Percentiles rank a stretch among this genome's conserved stretches.
These are phyloP conservation scores for Homalodisca vitripennis DNA, from an alignment of 1,140 invertebrate species.

Conservation along the genomic window DNA sequence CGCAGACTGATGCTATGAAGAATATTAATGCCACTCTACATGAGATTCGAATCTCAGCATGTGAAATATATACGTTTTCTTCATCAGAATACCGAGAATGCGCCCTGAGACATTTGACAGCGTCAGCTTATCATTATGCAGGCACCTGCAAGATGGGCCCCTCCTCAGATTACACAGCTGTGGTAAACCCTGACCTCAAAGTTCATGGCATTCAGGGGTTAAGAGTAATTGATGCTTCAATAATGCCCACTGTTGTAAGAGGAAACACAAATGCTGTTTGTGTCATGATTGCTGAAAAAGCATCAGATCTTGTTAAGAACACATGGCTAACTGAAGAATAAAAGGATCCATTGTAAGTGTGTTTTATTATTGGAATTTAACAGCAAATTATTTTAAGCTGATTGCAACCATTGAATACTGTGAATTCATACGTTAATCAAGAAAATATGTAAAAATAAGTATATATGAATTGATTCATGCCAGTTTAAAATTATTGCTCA, in stretches of 20 bases:
- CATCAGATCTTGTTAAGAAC: slow-evolving; percentile 64
- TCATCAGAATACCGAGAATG: slow-evolving; percentile 72
- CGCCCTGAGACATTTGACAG: slow-evolving; percentile 51
- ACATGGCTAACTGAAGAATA: too few species aligned
- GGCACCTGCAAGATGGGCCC: slow-evolving; percentile 67
- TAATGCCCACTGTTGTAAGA: slow-evolving; percentile 66
- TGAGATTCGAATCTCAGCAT: slow-evolving; percentile 60
- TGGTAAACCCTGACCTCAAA: slow-evolving; percentile 58
- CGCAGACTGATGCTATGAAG: slow-evolving; percentile 40
- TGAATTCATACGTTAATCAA: too few species aligned
- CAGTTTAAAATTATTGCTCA: too few species aligned
- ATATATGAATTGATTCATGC: too few species aligned
- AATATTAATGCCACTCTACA: slow-evolving; percentile 43
- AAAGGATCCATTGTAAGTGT: too few species aligned
- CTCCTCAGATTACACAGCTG: slow-evolving; percentile 52
- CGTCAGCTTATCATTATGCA: slow-evolving; percentile 52
- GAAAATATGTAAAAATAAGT: too few species aligned
- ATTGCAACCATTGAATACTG: too few species aligned
- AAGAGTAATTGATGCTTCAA: slow-evolving; percentile 67
- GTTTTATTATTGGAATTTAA: too few species aligned
- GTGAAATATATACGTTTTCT: slow-evolving; percentile 59
- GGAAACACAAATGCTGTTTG: slow-evolving; percentile 69
- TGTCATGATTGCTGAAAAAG: slow-evolving; percentile 70
- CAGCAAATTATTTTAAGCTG: too few species aligned
- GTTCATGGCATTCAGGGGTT: slow-evolving; percentile 60